Evolutionary conservation across 2,888 invertebrate genomes (phyloP), one percentile per base, ranked within the genome.

Genomic region (Dasysyrphus tricinctus): DNA sequence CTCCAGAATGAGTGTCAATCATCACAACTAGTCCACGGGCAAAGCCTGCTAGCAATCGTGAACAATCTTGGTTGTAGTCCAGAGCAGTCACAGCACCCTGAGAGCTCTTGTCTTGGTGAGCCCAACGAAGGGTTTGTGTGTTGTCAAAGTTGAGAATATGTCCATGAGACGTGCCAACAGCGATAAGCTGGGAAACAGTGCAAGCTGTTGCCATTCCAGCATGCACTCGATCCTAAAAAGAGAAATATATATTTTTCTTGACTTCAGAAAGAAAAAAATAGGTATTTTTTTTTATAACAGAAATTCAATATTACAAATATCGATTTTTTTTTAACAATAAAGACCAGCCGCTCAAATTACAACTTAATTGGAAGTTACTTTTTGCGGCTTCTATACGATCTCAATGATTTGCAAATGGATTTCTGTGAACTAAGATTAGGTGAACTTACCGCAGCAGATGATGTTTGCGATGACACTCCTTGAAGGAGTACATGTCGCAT

Each of bases 101-200:
- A 56, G 95, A 94, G 61, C 94, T 93, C 88, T 94, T 93, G 63
- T 93, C 93, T 75, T 93, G 92, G 90, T 96, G 96, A 88, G 97
- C 98, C 97, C 98, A 98, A 90, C 97, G 95, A 88, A 98, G 93
- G 11, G 96, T 96, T 93, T 98, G 98, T 54, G 97, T 95, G 67
- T 94, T 94, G 93, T 97, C 97, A 93, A 97, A 98, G 74, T 97
- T 95, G 37, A 99, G 93, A 73, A 98, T 94, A 88, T 97, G 95
- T 0, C 99, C 98, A 92, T 98, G 98, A 34, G 98, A 97, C 39
- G 98, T 99, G 47, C 99, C 99, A 39, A 98, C 95, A n/a, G 97
- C 97, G 86, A 98, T 94, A 92, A 96, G 95, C 74, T 96, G 95
- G 9, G 95, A 94, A 6, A 96, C 96, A 88, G 97, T 96, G 90